These are phyloP conservation scores for Epinephelus cyanopodus DNA, from an alignment of 2,113 vertebrate species.

Conservation along the genomic window DNA sequence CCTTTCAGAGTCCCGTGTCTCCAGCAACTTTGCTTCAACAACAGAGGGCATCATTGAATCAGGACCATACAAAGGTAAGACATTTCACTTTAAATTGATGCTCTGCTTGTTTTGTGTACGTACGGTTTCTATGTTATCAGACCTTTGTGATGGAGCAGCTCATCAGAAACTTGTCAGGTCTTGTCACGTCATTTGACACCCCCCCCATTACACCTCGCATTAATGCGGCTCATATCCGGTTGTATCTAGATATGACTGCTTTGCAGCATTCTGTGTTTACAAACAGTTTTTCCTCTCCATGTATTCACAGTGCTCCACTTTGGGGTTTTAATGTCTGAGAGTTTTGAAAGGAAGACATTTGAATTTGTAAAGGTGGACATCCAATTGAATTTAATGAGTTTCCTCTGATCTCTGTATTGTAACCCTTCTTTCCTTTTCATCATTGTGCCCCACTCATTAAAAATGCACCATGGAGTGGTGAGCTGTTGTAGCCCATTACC, in stretches of 20 bases:
- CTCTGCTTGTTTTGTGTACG: not conserved
- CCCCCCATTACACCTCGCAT: no score
- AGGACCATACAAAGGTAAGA: conserved; percentile 88
- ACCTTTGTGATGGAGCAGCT: conserved; percentile 13
- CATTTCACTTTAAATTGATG: not conserved
- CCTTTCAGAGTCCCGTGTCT: conserved; percentile 89
- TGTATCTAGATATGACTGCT: not conserved
- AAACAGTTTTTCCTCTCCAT: not conserved
- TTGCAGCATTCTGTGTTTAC: conserved; percentile 11
- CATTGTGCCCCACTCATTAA: conserved; percentile 42
- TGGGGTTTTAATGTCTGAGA: conserved; percentile 21
- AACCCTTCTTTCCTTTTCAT: conserved; percentile 74
- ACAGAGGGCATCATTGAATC: conserved; percentile 90
- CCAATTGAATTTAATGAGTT: conserved; percentile 76
- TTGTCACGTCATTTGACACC: not conserved
- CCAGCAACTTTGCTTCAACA: conserved; percentile 87
- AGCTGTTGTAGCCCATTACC: conserved; percentile 27
- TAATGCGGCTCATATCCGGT: no score
- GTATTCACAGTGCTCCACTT: conserved; percentile 1
- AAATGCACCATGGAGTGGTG: conserved; percentile 58
- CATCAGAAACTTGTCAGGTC: not conserved
- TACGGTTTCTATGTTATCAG: not conserved
- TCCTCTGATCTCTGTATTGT: conserved; percentile 75
- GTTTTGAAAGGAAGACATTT: conserved; percentile 71
- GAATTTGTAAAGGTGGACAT: conserved; percentile 78